Evolutionary conservation across 2,113 vertebrate genomes (phyloP), one percentile per base, ranked within the genome.

Genomic region (Corvus cornix): DNA sequence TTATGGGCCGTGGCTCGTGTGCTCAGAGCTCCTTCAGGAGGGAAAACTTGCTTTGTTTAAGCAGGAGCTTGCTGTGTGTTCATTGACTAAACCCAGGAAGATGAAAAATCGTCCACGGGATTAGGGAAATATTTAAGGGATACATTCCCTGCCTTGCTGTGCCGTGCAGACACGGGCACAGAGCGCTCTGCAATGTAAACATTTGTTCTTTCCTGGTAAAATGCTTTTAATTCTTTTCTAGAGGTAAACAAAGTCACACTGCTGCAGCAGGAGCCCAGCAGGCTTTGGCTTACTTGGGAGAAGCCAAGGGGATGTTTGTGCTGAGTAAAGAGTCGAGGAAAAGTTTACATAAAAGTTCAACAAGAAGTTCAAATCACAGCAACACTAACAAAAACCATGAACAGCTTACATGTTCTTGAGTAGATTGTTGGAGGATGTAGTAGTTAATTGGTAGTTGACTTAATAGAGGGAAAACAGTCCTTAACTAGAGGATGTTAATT

Each of bases 141-240:
- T 35, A 0, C 6, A 3, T 72, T 90, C 68, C 33, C 63, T 18
- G 75, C 5, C 0, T 58, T 16, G 1, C 43, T 9, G 16, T 0
- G 0, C 43, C 1, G 28, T 15, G 6, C 48, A 31, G 11, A 27
- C 35, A 13, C 0, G 0, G 23, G 41, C 80, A 16, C 37, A 1
- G 58, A 0, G 10, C 20, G 1, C 26, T 51, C 55, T 28, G 30
- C 39, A 3, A 59, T n/a, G 19, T 4, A 39, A 7, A 4, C 9
- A 0, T 63, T 81, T 75, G 77, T 44, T 84, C 30, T 81, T 23
- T 4, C 13, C 18, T 51, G 13, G 27, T 52, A 13, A 87, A 66
- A n/a, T 33, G 8, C 12, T 63, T 67, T 15, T 30, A 17, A 27
- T 51, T 79, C 49, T 73, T 30, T 87, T 30, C 44, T 7, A 8